Conservation (phyloP, 2,113 vertebrate species). For the Ursus arctos region DNA sequence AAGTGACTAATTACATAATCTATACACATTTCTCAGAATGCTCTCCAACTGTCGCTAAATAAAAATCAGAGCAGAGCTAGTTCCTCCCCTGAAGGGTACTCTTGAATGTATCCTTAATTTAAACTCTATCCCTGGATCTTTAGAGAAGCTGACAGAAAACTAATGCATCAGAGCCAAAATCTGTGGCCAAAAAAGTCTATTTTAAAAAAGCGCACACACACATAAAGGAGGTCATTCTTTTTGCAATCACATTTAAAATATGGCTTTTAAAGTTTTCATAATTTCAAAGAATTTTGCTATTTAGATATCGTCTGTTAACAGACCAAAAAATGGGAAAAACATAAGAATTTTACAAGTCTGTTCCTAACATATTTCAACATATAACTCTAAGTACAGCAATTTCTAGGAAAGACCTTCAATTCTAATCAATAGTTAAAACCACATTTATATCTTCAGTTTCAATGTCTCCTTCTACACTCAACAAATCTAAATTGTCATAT, state of each 20-base stretch:
- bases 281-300: conserved; percentile 49
- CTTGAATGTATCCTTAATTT: conserved; percentile 55
- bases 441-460: background rate
- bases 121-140: conserved; percentile 38
- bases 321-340: background rate
- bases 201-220: background rate
- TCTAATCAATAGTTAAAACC: background rate
- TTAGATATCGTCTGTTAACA: background rate
- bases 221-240: background rate
- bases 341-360: background rate
- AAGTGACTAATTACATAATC: conserved; percentile 48
- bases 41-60: background rate
- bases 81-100: background rate
- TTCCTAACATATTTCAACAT: background rate
- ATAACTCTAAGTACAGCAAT: background rate
- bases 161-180: conserved; percentile 39
- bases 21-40: background rate
- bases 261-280: conserved; percentile 6
- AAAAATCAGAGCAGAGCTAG: conserved; percentile 47
- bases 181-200: background rate
- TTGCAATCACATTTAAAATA: conserved; percentile 32
- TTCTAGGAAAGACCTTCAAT: background rate
- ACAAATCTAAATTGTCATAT: background rate
- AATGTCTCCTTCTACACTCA: background rate
- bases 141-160: conserved; percentile 50